These are phyloP conservation scores for Osmerus mordax DNA, from an alignment of 2,113 vertebrate species.

Conservation along the genomic window DNA sequence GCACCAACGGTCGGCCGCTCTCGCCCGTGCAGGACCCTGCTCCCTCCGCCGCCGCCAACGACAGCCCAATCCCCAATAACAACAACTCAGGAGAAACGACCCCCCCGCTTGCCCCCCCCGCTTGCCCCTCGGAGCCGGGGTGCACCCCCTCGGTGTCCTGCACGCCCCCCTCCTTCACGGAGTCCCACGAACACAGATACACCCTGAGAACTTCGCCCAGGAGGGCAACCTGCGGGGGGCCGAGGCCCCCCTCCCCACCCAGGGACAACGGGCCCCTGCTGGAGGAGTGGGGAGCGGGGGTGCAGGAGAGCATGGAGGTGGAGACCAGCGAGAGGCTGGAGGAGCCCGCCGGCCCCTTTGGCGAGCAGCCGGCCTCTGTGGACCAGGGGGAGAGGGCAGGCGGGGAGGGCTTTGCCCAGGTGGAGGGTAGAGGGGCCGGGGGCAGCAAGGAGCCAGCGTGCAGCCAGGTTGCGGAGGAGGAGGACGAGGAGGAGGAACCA, in stretches of 20 bases:
- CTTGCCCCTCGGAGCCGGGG: conserved; percentile 63
- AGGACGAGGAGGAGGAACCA: conserved; percentile 85
- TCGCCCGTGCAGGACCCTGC: conserved; percentile 53
- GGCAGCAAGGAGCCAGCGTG: conserved; percentile 79
- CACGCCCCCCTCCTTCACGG: conserved; percentile 75
- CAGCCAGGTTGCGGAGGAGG: conserved; percentile 71
- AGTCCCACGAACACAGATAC: conserved; percentile 95
- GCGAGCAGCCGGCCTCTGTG: conserved; percentile 57
- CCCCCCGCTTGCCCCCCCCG: conserved; percentile 65
- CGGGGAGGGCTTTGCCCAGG: conserved; percentile 61
- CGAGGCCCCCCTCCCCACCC: conserved; percentile 73
- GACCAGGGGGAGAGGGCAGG: conserved; percentile 57
- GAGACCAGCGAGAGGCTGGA: conserved; percentile 54
- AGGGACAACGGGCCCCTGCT: conserved; percentile 84
- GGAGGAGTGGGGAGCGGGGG: conserved; percentile 72
- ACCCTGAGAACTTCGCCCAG: conserved; percentile 93
- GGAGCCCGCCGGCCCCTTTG: conserved; percentile 53
- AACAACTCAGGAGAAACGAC: conserved; percentile 83
- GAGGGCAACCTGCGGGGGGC: conserved; percentile 73
- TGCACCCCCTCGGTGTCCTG: conserved; percentile 50
- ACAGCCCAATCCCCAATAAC: conserved; percentile 59
- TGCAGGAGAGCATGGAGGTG: conserved; percentile 40
- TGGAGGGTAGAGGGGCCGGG: conserved; percentile 65
- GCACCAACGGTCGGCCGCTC: conserved; percentile 57
- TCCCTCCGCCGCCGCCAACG: conserved; percentile 44